A percentile compares a stretch with the other conserved stretches of the same genome.
Evolutionary conservation across 2,888 invertebrate genomes (phyloP).

Genomic region (Lochmaea capreae): DNA sequence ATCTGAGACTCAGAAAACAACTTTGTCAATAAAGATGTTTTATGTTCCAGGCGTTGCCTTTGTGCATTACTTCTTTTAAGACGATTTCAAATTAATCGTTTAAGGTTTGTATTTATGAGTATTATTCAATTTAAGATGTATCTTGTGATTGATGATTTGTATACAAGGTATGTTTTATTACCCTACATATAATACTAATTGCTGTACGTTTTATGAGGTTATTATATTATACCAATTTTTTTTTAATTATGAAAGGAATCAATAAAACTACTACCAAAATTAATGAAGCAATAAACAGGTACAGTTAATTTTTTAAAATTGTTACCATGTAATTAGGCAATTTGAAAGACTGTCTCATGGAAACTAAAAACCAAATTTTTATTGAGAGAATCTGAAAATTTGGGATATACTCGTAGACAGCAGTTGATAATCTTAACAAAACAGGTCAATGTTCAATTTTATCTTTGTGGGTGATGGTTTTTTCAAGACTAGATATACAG

Average conservation of each 20-base stretch:
- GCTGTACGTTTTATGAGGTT: background rate
- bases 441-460: too few relatives aligned
- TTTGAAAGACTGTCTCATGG: too few relatives aligned
- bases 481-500: too few relatives aligned
- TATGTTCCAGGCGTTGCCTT: constrained; percentile 9
- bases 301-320: background rate
- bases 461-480: too few relatives aligned
- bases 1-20: constrained; percentile 8
- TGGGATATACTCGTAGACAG: too few relatives aligned
- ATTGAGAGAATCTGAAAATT: too few relatives aligned
- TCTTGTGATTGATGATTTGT: constrained; percentile 17
- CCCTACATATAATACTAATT: background rate
- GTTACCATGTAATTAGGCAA: too few relatives aligned
- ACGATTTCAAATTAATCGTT: constrained; percentile 12
- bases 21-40: constrained; percentile 22
- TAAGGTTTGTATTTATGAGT: constrained; percentile 9
- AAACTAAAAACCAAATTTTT: too few relatives aligned
- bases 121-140: constrained; percentile 11
- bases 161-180: background rate
- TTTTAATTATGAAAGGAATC: background rate
- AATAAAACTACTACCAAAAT: background rate
- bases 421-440: too few relatives aligned
- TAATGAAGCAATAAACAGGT: background rate
- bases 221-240: background rate
- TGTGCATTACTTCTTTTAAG: constrained; percentile 7